Base-by-base conservation (phyloP, 1,140 invertebrate species). In the Heliothis virescens region DNA sequence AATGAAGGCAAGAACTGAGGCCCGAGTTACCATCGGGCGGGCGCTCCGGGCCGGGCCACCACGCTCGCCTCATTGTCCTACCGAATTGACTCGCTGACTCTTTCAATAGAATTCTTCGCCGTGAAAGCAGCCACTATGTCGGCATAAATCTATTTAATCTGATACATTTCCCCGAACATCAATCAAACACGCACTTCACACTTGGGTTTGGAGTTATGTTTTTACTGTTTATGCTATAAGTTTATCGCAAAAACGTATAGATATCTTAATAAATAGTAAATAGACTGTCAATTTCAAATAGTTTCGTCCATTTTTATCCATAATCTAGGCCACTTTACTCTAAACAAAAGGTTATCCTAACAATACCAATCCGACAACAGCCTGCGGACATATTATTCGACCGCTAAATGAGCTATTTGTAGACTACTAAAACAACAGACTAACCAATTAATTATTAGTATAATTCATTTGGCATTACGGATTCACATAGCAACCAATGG, bases 91-190 rank as follows among this genome's bases (percentile, higher is more conserved):
- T 91, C 69, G 79, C 83, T 60, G 80, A 69, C 71, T 85, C 84
- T 85, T 87, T 88, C 76, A 86, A 89, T 87, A 84, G 84, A 89
- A 89, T 83, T 86, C 86, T 87, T 82, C 79, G 82, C 83, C 86
- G 86, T 89, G 85, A 90, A 91, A 91, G 87, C 85, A 87, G 83
- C 83, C 80, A 89, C 85, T 88, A 87, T 87, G 79, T 80, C 81
- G 83, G 79, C 85, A 85, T 90, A 88, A 92, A 89, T 90, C 86
- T 86, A 90, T 91, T 89, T 91, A 90, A 92, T 92, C 85, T 85
- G 85, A 91, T 91, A 90, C 86, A 88, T 86, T 91, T 87, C 81
- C 85, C 84, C 81, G 82, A 80, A 91, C 87, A 92, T 93, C 90
- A 93, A 91, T 93, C 89, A 91, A 55, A 74, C 85, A 85, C 82